Evolutionary conservation across 2,888 invertebrate species (phyloP).

Genomic region (Horisme vitalbata): DNA sequence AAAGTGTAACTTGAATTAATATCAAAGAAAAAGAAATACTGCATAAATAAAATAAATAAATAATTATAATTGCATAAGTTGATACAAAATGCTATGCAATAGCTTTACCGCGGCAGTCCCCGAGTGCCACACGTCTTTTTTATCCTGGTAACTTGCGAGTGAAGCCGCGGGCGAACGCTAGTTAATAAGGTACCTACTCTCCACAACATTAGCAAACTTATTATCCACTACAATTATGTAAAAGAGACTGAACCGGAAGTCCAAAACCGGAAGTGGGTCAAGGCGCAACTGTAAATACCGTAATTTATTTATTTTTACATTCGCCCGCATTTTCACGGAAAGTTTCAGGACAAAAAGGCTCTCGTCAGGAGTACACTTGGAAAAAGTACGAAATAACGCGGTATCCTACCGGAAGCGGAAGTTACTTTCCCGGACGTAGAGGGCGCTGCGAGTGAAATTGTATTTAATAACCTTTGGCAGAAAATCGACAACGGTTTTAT

Average conservation of each 20-base stretch:
- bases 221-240: too few species aligned
- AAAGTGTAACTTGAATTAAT: too few species aligned
- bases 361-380: constrained; percentile 59
- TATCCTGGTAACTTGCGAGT: too few species aligned
- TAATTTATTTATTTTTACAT: constrained; percentile 45
- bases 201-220: too few species aligned
- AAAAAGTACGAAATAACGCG: constrained; percentile 70
- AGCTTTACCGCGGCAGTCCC: too few species aligned
- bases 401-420: constrained; percentile 74
- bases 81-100: too few species aligned
- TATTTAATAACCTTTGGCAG: constrained; percentile 64
- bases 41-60: too few species aligned
- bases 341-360: constrained; percentile 66
- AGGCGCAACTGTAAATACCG: constrained; percentile 25
- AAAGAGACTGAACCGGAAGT: not conserved
- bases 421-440: constrained; percentile 79
- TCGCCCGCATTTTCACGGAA: constrained; percentile 44
- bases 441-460: constrained; percentile 72
- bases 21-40: too few species aligned
- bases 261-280: constrained; percentile 22
- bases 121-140: too few species aligned
- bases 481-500: constrained; percentile 50
- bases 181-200: too few species aligned
- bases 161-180: too few species aligned
- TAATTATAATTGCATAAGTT: too few species aligned